Conservation (phyloP, 2,113 vertebrate species). For the Eublepharis macularius region DNA sequence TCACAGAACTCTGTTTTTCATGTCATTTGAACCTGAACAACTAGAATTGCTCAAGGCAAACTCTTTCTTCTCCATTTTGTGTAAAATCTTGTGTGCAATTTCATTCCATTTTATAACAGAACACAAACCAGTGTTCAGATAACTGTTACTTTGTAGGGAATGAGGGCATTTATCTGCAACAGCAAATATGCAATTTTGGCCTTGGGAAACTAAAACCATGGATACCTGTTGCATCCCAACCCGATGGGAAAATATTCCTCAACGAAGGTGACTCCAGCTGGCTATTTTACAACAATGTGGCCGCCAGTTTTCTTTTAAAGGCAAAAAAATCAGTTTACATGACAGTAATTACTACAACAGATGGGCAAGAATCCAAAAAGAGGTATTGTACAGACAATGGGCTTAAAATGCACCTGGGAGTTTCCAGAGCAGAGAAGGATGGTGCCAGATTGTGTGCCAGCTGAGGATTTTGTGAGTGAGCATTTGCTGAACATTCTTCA, state of each 20-base stretch:
- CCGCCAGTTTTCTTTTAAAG: constrained; percentile 33
- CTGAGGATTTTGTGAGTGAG: constrained; percentile 64
- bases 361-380: constrained; percentile 66
- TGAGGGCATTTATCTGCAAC: too few relatives aligned
- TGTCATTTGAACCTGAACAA: too few relatives aligned
- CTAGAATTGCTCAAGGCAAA: too few relatives aligned
- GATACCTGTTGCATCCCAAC: background rate
- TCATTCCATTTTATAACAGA: too few relatives aligned
- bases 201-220: background rate
- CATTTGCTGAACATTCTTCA: constrained; percentile 45
- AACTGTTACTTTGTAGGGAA: too few relatives aligned
- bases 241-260: background rate
- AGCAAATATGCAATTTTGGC: background rate
- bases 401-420: constrained; percentile 58
- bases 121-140: too few relatives aligned
- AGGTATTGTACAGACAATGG: constrained; percentile 47
- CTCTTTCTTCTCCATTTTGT: too few relatives aligned
- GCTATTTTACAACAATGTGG: constrained; percentile 31
- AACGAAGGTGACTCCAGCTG: constrained; percentile 17
- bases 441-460: constrained; percentile 68
- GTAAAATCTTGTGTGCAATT: too few relatives aligned
- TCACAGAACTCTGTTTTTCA: too few relatives aligned
- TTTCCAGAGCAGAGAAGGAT: constrained; percentile 64
- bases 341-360: constrained; percentile 72
- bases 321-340: constrained; percentile 61